Evolutionary conservation across 2,797 vertebrate species (phyloP).

Genomic region (Aulostomus chinensis): DNA sequence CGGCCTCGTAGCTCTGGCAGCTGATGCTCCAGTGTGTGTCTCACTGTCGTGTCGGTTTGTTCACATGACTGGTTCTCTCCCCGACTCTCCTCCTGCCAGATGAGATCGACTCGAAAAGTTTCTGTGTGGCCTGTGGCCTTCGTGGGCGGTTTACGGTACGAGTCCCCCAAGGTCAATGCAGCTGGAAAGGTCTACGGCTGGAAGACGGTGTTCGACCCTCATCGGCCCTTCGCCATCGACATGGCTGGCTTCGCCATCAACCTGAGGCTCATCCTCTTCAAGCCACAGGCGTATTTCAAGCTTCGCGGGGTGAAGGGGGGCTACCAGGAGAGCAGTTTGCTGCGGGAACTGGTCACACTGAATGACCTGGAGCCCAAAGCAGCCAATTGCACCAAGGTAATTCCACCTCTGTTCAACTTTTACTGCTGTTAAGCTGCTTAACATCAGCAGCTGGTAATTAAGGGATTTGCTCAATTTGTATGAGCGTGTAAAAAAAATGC

Average conservation of each 20-base stretch:
- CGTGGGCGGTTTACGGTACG: conserved; percentile 93
- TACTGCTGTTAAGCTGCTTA: too few relatives aligned
- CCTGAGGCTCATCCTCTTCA: conserved; percentile 93
- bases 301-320: conserved; percentile 96
- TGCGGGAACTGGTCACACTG: conserved; percentile 94
- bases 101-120: conserved; percentile 94
- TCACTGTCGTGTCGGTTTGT: conserved; percentile 38
- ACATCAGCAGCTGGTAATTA: too few relatives aligned
- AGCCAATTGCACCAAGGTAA: conserved; percentile 99
- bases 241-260: conserved; percentile 98
- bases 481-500: too few relatives aligned
- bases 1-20: conserved; percentile 27
- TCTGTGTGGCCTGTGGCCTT: conserved; percentile 98
- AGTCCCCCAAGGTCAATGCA: conserved; percentile 94
- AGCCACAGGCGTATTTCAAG: conserved; percentile 98
- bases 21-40: conserved; percentile 32
- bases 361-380: conserved; percentile 98
- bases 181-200: conserved; percentile 97
- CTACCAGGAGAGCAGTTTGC: conserved; percentile 98
- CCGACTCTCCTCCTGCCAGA: conserved; percentile 72
- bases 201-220: conserved; percentile 97
- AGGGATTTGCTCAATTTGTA: too few relatives aligned
- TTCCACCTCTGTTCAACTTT: neutral
- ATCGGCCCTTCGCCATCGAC: conserved; percentile 98
- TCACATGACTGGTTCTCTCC: conserved; percentile 50